Percentiles rank a stretch among this genome's conserved stretches.
These are phyloP conservation scores for Hyposmocoma kahamanoa DNA, from an alignment of 1,140 invertebrate genomes.

Conservation along the genomic window DNA sequence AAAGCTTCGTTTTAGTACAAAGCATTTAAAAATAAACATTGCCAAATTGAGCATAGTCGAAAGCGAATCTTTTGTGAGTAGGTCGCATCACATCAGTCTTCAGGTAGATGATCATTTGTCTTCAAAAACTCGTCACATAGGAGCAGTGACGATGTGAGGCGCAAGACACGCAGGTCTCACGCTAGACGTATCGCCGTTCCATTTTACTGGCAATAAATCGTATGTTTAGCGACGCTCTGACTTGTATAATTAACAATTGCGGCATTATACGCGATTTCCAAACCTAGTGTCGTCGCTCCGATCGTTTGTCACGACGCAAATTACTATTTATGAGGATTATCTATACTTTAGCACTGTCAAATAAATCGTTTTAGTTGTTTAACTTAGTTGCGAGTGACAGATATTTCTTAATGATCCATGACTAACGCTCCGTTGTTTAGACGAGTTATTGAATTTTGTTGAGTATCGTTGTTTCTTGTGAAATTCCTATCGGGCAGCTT, in stretches of 20 bases:
- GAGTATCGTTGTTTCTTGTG: background rate
- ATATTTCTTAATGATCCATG: background rate
- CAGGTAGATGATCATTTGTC: constrained; percentile 30
- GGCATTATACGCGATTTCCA: constrained; percentile 65
- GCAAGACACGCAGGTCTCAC: constrained; percentile 50
- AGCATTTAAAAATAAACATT: too few relatives aligned
- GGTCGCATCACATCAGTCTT: too few relatives aligned
- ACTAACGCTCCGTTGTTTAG: background rate
- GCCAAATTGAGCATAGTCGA: too few relatives aligned
- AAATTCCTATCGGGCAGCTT: constrained; percentile 14
- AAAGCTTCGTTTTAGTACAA: too few relatives aligned
- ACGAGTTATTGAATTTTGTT: background rate
- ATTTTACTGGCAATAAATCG: constrained; percentile 66
- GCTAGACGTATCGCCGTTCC: constrained; percentile 49
- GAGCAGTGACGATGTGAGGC: constrained; percentile 27
- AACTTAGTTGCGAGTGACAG: too few relatives aligned
- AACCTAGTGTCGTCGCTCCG: constrained; percentile 45
- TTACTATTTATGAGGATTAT: constrained; percentile 69
- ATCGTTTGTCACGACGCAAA: constrained; percentile 65
- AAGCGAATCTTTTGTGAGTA: too few relatives aligned
- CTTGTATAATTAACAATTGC: constrained; percentile 67
- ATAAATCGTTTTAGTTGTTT: too few relatives aligned
- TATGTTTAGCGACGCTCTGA: constrained; percentile 61
- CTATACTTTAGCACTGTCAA: too few relatives aligned
- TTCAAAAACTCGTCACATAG: too few relatives aligned